Evolutionary conservation across 2,888 invertebrate species (phyloP).

Genomic region (Drosophila ochracea): DNA sequence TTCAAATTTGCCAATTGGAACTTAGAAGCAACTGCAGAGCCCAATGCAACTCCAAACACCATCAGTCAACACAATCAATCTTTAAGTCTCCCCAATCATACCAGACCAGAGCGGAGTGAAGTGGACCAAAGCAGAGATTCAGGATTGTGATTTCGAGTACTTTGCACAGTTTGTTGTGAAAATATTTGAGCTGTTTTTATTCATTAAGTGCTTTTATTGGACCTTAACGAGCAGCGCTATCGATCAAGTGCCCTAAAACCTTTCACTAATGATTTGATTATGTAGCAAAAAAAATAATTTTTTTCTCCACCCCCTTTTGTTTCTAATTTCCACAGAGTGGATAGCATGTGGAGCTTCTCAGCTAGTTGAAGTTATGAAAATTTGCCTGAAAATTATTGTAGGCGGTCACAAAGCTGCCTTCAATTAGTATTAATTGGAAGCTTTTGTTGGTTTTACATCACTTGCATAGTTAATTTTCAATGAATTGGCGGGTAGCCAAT

Average conservation of each 20-base stretch:
- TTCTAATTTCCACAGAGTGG: slow-evolving; percentile 4
- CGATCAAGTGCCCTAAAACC: slow-evolving; percentile 82
- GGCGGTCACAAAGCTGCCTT: slow-evolving; percentile 58
- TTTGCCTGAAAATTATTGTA: slow-evolving; percentile 58
- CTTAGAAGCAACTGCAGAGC: slow-evolving; percentile 42
- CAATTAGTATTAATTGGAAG: slow-evolving; percentile 59
- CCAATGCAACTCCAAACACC: slow-evolving; percentile 59
- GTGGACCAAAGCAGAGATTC: slow-evolving; percentile 3
- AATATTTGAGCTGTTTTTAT: slow-evolving; percentile 76
- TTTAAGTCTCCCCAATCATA: slow-evolving; percentile 20
- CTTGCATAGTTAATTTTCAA: slow-evolving; percentile 1
- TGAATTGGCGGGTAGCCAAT: background rate
- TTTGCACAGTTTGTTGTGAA: slow-evolving; percentile 65
- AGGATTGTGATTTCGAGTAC: slow-evolving; percentile 29
- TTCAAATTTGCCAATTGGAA: slow-evolving; percentile 78
- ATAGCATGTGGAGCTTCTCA: slow-evolving; percentile 14
- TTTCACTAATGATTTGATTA: slow-evolving; percentile 82
- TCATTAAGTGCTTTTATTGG: slow-evolving; percentile 78
- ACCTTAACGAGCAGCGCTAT: slow-evolving; percentile 72
- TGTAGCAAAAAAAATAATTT: slow-evolving; percentile 46
- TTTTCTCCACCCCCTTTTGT: slow-evolving; percentile 18
- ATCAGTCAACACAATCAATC: slow-evolving; percentile 81
- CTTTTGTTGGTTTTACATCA: slow-evolving; percentile 24
- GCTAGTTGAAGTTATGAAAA: slow-evolving; percentile 31
- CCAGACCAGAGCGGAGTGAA: background rate